Conservation (phyloP, 1,140 invertebrate species). For the Lethrus apterus region DNA sequence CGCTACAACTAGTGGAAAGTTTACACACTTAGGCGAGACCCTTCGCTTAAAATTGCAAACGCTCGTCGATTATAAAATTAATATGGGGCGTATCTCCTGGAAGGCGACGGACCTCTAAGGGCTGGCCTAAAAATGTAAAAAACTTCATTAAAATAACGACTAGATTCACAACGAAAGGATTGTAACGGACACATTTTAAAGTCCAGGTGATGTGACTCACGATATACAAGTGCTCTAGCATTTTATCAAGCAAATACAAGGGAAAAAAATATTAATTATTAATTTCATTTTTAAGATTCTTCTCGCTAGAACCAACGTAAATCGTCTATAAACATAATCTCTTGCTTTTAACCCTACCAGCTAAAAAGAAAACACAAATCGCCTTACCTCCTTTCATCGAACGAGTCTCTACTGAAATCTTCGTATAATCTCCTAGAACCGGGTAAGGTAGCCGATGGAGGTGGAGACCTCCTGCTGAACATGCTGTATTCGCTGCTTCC, state of each 20-base stretch:
- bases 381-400: conserved; percentile 72
- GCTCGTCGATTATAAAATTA: no score
- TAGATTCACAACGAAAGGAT: background rate
- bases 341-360: background rate
- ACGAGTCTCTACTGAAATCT: conserved; percentile 76
- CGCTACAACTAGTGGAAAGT: no score
- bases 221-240: background rate
- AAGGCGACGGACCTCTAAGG: conserved; percentile 65
- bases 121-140: conserved; percentile 52
- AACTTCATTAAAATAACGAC: background rate
- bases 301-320: no score
- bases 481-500: conserved; percentile 65
- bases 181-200: background rate
- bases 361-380: background rate
- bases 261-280: background rate
- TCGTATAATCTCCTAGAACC: conserved; percentile 62
- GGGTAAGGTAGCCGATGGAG: conserved; percentile 43
- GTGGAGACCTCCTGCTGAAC: conserved; percentile 73
- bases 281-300: conserved; percentile 6
- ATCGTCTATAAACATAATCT: background rate
- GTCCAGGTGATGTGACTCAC: background rate
- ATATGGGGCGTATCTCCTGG: conserved; percentile 73
- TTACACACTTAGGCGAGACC: no score
- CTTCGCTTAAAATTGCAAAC: no score
- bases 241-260: background rate